Base-by-base conservation (phyloP, 1,140 invertebrate species). In the Euura lappo region DNA sequence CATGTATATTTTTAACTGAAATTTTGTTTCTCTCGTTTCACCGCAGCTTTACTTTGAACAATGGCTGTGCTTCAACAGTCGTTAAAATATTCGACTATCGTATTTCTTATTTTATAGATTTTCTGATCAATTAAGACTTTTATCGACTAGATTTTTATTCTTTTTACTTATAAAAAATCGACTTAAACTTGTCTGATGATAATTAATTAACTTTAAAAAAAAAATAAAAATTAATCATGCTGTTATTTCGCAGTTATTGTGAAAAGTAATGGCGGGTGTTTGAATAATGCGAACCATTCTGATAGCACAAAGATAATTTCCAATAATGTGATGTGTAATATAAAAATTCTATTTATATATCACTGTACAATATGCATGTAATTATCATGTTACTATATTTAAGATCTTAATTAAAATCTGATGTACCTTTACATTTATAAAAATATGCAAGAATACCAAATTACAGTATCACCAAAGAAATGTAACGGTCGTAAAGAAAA, bases 401-500 rank as follows among this genome's bases (percentile, higher is more conserved):
- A 60, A 60, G 51, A 60, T 60, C 13, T n/a, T 60, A 11, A 60
- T 47, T 72, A 28, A 74, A 60, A 73, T 76, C 70, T 11, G 51
- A 60, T n/a, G 69, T 75, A 68, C 74, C 69, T 72, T 77, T 73
- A 64, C 75, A 71, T 47, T 60, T 80, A 71, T 28, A 28, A 28
- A 28, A 28, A 70, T 75, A 80, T 84, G 80, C 82, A 84, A 85
- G 81, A 85, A 79, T 83, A 83, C 83, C 81, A 85, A 85, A 84
- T 74, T 81, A 80, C 77, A 67, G 77, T 77, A 78, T 86, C 84
- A 85, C 84, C 84, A 86, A 86, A 86, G 84, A 85, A 64, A 64
- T 43, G 71, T 71, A 74, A 65, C 66, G 68, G 7, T 47, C 70
- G 47, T 44, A 60, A 60, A 28, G 28, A 28, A 28, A 28, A 28